phyloP scores from a whole-genome alignment of 2,113 vertebrate species.

The Prionailurus viverrinus region DNA sequence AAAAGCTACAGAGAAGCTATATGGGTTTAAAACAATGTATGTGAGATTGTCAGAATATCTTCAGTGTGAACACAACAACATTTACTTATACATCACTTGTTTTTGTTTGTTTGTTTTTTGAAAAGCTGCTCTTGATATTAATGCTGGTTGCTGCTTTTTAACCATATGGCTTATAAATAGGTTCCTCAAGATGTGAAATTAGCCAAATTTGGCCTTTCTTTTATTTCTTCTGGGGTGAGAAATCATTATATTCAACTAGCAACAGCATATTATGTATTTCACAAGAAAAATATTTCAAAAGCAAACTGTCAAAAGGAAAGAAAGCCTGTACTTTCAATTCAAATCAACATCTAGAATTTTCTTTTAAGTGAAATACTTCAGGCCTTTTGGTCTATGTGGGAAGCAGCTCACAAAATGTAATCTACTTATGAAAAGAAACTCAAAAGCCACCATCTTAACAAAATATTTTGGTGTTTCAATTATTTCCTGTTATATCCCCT shows the following conservation, averaged over 20 bases:
- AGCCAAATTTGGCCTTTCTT: constrained; percentile 20
- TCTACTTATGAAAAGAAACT: constrained; percentile 43
- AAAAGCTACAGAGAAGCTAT: not conserved
- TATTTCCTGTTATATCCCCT: constrained; percentile 24
- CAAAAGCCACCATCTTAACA: constrained; percentile 44
- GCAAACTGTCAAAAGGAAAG: constrained; percentile 47
- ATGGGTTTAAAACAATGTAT: not conserved
- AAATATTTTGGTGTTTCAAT: constrained; percentile 48
- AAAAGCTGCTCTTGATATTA: constrained; percentile 49
- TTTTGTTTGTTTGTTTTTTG: constrained; percentile 18
- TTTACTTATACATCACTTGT: not conserved
- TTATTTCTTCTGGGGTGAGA: not conserved
- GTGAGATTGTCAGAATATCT: not conserved
- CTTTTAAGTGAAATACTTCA: constrained; percentile 62
- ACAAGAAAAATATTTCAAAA: constrained; percentile 55
- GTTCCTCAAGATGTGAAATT: not conserved
- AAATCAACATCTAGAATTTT: constrained; percentile 55
- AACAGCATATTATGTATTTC: constrained; percentile 22
- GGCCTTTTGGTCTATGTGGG: constrained; percentile 31
- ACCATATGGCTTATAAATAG: not conserved
- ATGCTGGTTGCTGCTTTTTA: constrained; percentile 25
- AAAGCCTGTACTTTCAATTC: constrained; percentile 46
- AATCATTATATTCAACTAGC: constrained; percentile 45
- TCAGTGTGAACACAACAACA: not conserved
- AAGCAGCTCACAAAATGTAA: constrained; percentile 65